Base-by-base conservation (phyloP, 2,888 invertebrate species). In the Apodemia mormo region DNA sequence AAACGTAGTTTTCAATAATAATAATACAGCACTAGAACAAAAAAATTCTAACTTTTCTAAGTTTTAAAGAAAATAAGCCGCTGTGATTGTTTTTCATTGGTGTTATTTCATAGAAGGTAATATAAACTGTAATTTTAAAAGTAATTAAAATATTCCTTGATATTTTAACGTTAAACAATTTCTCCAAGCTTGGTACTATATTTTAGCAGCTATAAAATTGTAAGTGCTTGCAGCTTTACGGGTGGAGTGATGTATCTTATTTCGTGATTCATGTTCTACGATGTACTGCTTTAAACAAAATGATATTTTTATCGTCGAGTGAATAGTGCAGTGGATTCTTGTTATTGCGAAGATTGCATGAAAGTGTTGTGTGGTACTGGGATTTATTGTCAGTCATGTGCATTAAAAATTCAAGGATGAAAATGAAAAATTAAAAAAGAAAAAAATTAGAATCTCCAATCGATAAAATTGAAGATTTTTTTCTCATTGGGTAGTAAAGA, bases 141-240 rank as follows among this genome's bases (percentile, higher is more conserved):
- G 12, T 45, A 45, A 45, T 45, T 45, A 45, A 45, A 45, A 45
- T 58, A 30, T 9, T 30, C 30, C 29, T 58, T 58, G 29, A 30
- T 58, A 58, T 68, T 68, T 68, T 73, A 67, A 71, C 70, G 71
- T 74, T 71, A 73, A 73, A 70, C 65, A 71, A 74, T 71, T 69
- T 72, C 69, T 73, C 22, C 45, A 74, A 71, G 73, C 70, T 22
- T n/a, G 49, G 69, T 68, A 73, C 66, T 70, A 70, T 69, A 71
- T 69, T 70, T 71, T 70, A 71, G 72, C 71, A 70, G 67, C 70
- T 72, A 68, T 73, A 74, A 75, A 75, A 71, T 66, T 74, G 45
- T 65, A 68, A 68, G 65, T 65, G 52, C 49, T 49, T 49, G 49
- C 58, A 58, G 58, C 58, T 58, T 58, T 58, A 58, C 58, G 58